These are phyloP conservation scores for Andricus quercusramuli DNA, from an alignment of 2,888 invertebrate genomes.

Conservation along the genomic window DNA sequence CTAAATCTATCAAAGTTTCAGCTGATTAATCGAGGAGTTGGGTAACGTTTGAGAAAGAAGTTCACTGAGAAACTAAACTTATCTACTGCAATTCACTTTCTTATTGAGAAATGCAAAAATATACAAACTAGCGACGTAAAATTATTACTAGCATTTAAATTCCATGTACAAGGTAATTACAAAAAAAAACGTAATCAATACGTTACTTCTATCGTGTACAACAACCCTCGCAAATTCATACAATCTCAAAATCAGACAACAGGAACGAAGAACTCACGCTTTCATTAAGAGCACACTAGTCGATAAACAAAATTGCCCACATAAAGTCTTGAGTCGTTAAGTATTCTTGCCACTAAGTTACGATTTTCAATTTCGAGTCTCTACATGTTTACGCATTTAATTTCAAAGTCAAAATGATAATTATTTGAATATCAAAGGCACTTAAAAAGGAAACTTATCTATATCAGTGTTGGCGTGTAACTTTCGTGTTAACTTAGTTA, in stretches of 20 bases:
- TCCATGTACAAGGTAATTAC: constrained; percentile 9
- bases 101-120: neutral
- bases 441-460: neutral
- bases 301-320: neutral
- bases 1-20: neutral
- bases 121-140: neutral
- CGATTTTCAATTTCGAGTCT: neutral
- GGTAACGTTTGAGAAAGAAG: neutral
- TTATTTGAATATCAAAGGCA: neutral
- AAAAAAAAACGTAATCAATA: constrained; percentile 1
- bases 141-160: neutral
- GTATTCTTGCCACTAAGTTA: neutral
- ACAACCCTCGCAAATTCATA: neutral
- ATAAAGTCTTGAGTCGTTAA: neutral
- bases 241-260: neutral
- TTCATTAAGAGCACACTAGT: neutral
- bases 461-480: neutral
- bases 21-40: constrained; percentile 1
- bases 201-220: neutral
- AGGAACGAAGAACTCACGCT: neutral
- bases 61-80: neutral
- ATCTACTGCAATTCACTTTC: neutral
- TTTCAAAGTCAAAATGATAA: neutral
- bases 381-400: neutral
- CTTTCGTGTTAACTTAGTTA: neutral